Evolutionary conservation across 2,113 vertebrate genomes (phyloP), one percentile per base, ranked within the genome.

Genomic region (Orycteropus afer): DNA sequence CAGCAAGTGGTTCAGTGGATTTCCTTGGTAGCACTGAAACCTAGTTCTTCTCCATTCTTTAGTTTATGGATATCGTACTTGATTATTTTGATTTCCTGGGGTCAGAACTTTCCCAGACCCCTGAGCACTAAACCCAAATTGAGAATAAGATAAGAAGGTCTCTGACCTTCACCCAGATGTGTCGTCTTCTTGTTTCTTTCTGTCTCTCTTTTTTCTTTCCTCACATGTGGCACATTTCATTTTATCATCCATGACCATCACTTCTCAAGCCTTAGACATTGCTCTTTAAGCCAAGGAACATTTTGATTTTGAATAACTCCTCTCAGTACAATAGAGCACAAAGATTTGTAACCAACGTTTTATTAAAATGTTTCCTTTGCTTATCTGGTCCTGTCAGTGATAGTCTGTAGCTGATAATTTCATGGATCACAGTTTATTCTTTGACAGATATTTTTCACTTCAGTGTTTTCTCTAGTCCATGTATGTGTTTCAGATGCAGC

Each of bases 361-460:
- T 67, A 42, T 23, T 69, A 45, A 84, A 53, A 29, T 85, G 22
- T 47, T 82, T 91, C 34, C 40, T 96, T 77, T 94, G 67, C 49
- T 55, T 47, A 0, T 90, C 42, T 69, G 57, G 63, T 17, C 32
- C 61, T 65, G 40, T 65, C 86, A 83, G 51, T 76, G 78, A 77
- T 80, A 8, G 61, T 37, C 57, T 89, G 3, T 81, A 88, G 79
- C 18, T 55, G 87, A 2, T 86, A 53, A 76, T 86, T 94, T 81
- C 45, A 42, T 7, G 69, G 37, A 40, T 40, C 37, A 37, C 32
- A 61, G 69, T 86, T 95, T 93, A 63, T 71, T 89, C 71, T 76
- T 73, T 86, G 63, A 87, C 82, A 80, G 89, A 77, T 85, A 69
- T n/a, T 86, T 80, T 76, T 79, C 27, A 73, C 83, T 86, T 86